phyloP scores from a whole-genome alignment of 2,888 invertebrate genomes.

The Sinelater perroti region DNA sequence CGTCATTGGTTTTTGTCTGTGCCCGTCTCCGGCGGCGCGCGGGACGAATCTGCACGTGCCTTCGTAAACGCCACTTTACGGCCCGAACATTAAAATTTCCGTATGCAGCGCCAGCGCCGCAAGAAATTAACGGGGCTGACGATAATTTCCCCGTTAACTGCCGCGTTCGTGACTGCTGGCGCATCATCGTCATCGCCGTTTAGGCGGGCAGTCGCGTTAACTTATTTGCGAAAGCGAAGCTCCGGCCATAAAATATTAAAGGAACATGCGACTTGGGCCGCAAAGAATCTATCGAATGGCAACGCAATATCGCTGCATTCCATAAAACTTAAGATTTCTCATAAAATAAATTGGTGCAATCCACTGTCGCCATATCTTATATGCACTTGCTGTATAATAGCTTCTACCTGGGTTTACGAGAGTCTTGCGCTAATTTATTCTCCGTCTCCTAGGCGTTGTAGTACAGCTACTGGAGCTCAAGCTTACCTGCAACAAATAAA shows the following conservation, averaged over 20 bases:
- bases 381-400: neutral
- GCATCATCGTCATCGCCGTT: slow-evolving; percentile 8
- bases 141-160: slow-evolving; percentile 2
- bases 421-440: slow-evolving; percentile 6
- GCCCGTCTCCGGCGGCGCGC: slow-evolving; percentile 26
- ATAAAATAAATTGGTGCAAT: too few species aligned
- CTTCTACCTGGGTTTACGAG: neutral
- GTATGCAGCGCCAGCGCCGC: slow-evolving; percentile 17
- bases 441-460: neutral
- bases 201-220: neutral
- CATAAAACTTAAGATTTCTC: too few species aligned
- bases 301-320: too few species aligned
- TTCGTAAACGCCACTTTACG: slow-evolving; percentile 22
- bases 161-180: slow-evolving; percentile 13
- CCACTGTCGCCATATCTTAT: slow-evolving; percentile 4
- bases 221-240: slow-evolving; percentile 5
- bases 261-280: too few species aligned
- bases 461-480: neutral
- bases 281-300: too few species aligned
- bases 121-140: slow-evolving; percentile 17
- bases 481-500: slow-evolving; percentile 15
- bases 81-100: slow-evolving; percentile 23
- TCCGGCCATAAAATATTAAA: too few species aligned
- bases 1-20: slow-evolving; percentile 38
- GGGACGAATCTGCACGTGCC: slow-evolving; percentile 23